Evolutionary conservation across 2,797 vertebrate species (phyloP), one percentile per base, ranked within the genome.

Genomic region (Columba guinea): DNA sequence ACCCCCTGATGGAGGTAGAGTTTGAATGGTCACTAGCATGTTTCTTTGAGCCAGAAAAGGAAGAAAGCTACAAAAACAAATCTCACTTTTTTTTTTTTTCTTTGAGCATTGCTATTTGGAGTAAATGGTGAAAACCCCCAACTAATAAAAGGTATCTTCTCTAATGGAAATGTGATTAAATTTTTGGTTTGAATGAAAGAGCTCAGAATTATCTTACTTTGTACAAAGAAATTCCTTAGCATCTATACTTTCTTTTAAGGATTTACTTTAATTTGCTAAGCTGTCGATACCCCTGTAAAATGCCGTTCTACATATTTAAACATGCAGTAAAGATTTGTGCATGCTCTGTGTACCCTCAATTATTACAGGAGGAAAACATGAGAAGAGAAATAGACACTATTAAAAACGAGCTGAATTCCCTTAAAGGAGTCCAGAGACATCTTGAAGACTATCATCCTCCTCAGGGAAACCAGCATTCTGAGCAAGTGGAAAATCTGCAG

Each of bases 351-450:
- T 87, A 48, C 89, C 77, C 90, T 95, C 91, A 68, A 81, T 91
- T 69, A 52, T 87, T 96, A 94, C 94, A 99, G 99, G 98, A 97
- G 88, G 93, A 92, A 53, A 84, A 80, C 37, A 96, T 98, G 95
- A 96, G 94, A 96, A 94, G 94, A 94, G 96, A 96, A 91, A 93
- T 98, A 41, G 87, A 97, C 39, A 35, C 55, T n/a, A 94, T 98
- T 92, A 97, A 97, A 95, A 97, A 94, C 77, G 97, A 97, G 44
- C 91, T 98, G 69, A 95, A 93, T 91, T 96, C 95, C 30, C 88
- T 97, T 92, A 98, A 97, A 93, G 96, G 97, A 78, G 91, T 96
- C 71, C 94, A 96, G 48, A 91, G 93, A 16, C 84, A 97, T 55
- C 97, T 98, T 70, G 97, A 97, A 77, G 97, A 97, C 93, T 91